Conservation (phyloP, 2,888 invertebrate species). For the Melanophora roralis region DNA sequence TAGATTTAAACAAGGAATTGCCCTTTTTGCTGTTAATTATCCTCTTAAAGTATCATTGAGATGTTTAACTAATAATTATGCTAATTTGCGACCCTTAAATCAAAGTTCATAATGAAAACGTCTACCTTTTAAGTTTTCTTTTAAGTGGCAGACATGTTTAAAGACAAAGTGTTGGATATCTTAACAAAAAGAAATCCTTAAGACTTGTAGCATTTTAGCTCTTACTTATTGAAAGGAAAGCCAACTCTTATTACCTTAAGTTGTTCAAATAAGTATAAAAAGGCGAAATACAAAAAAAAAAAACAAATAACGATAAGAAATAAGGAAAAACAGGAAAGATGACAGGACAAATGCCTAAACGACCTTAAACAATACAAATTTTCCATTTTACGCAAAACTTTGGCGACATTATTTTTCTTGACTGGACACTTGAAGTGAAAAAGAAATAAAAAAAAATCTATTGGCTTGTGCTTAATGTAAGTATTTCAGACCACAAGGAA, state of each 20-base stretch:
- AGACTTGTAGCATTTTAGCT: constrained; percentile 25
- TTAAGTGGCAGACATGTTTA: background rate
- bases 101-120: background rate
- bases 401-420: constrained; percentile 42
- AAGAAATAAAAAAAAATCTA: background rate
- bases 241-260: constrained; percentile 34
- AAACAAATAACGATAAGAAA: constrained; percentile 21
- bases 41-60: constrained; percentile 31
- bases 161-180: constrained; percentile 1
- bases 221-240: constrained; percentile 43
- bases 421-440: background rate
- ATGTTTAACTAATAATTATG: constrained; percentile 30
- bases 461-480: background rate
- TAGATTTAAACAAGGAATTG: constrained; percentile 11
- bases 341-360: background rate
- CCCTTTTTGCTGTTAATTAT: constrained; percentile 44
- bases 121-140: background rate
- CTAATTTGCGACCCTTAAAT: constrained; percentile 53
- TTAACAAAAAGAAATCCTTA: background rate
- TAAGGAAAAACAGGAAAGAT: background rate
- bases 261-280: background rate
- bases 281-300: background rate
- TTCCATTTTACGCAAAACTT: constrained; percentile 35
- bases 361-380: constrained; percentile 14
- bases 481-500: constrained; percentile 14